Conservation (phyloP, 2,888 invertebrate genomes). For the Hypolimnas misippus region DNA sequence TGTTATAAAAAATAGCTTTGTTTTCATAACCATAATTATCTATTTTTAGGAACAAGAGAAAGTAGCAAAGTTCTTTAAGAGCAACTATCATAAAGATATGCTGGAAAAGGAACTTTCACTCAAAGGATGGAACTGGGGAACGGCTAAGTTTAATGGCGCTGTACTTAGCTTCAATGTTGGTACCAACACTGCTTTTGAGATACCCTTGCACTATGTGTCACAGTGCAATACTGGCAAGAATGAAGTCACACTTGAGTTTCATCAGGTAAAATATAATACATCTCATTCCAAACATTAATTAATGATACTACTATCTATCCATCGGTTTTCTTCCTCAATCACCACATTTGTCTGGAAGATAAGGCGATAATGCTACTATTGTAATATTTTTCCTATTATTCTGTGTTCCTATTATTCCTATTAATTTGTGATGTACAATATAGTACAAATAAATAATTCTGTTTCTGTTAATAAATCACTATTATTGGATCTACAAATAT, state of each 20-base stretch:
- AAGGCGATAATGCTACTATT: too few species aligned
- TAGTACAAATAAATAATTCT: too few species aligned
- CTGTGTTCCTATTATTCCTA: too few species aligned
- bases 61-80: constrained; percentile 93
- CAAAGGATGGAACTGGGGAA: constrained; percentile 99
- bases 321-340: not conserved
- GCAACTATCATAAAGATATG: constrained; percentile 93
- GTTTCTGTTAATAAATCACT: too few species aligned
- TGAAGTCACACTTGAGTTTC: constrained; percentile 99
- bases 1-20: too few species aligned
- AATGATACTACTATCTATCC: not conserved
- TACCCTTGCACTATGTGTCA: constrained; percentile 97
- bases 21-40: too few species aligned
- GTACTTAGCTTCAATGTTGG: constrained; percentile 94
- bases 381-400: too few species aligned
- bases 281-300: not conserved
- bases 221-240: constrained; percentile 98
- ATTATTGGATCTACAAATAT: too few species aligned
- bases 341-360: too few species aligned
- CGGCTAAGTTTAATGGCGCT: constrained; percentile 95
- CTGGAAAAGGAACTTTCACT: constrained; percentile 95
- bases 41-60: constrained; percentile 94
- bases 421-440: too few species aligned
- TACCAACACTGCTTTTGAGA: constrained; percentile 94
- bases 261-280: constrained; percentile 88